These are phyloP conservation scores for Camponotus pennsylvanicus DNA, from an alignment of 1,140 invertebrate species.

Conservation along the genomic window DNA sequence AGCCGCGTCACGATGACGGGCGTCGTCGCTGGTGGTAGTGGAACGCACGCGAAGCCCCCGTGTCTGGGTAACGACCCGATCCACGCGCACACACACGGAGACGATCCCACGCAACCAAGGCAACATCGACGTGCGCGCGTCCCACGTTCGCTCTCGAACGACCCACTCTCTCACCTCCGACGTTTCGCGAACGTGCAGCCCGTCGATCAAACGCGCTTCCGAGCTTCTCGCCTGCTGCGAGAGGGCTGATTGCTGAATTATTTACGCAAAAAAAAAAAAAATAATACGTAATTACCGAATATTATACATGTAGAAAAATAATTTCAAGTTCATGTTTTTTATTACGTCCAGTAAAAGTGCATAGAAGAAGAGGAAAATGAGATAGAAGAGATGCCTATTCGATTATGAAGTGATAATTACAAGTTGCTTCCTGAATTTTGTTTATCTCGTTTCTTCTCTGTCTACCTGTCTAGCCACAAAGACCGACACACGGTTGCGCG, in stretches of 20 bases:
- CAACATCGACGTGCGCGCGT: slow-evolving; percentile 72
- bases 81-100: slow-evolving; percentile 70
- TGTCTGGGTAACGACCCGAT: slow-evolving; percentile 80
- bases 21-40: slow-evolving; percentile 68
- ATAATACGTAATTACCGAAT: background rate
- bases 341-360: background rate
- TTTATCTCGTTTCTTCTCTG: slow-evolving; percentile 50
- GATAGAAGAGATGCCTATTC: background rate
- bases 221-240: slow-evolving; percentile 4
- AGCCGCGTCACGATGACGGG: slow-evolving; percentile 67
- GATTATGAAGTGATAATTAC: slow-evolving; percentile 36
- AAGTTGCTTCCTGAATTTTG: slow-evolving; percentile 14
- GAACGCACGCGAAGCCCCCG: slow-evolving; percentile 72
- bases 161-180: slow-evolving; percentile 67
- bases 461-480: slow-evolving; percentile 70
- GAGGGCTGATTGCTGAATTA: background rate
- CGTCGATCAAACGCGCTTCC: slow-evolving; percentile 46
- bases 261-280: background rate
- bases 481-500: slow-evolving; percentile 57
- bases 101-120: slow-evolving; percentile 79
- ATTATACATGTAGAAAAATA: background rate
- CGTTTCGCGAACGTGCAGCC: slow-evolving; percentile 64
- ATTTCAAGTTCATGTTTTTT: background rate
- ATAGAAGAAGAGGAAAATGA: background rate
- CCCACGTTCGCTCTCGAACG: slow-evolving; percentile 81